phyloP scores from a whole-genome alignment of 2,888 invertebrate genomes.

The Amiota communis region DNA sequence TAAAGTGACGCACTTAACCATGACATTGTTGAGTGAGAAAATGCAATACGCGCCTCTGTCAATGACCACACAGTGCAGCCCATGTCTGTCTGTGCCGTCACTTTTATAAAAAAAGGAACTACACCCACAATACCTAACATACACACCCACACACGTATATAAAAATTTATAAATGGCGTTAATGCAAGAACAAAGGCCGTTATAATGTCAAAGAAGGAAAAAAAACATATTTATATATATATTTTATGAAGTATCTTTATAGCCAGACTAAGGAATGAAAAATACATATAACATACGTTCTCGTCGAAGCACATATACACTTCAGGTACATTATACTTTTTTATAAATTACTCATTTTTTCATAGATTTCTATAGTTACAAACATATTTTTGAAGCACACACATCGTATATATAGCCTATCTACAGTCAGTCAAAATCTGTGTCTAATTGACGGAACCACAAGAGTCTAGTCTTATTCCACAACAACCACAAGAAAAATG shows the following conservation, averaged over 20 bases:
- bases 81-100: not conserved
- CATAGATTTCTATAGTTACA: no score
- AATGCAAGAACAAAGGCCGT: slow-evolving; percentile 28
- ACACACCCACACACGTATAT: no score
- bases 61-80: slow-evolving; percentile 41
- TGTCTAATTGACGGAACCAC: no score
- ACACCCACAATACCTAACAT: no score
- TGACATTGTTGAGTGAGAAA: slow-evolving; percentile 3
- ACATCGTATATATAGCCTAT: no score
- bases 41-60: slow-evolving; percentile 49
- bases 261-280: slow-evolving; percentile 52
- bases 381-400: no score
- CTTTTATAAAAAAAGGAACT: slow-evolving; percentile 4
- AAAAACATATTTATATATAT: not conserved
- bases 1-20: slow-evolving; percentile 11
- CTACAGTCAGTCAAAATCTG: no score
- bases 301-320: not conserved
- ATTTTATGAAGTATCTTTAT: slow-evolving; percentile 62
- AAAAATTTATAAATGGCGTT: not conserved
- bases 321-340: no score
- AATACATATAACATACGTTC: not conserved
- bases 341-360: no score
- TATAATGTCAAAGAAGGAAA: slow-evolving; percentile 13
- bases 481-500: no score
- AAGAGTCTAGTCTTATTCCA: no score